phyloP scores from a whole-genome alignment of 1,140 invertebrate genomes.

The Heliconius congener region DNA sequence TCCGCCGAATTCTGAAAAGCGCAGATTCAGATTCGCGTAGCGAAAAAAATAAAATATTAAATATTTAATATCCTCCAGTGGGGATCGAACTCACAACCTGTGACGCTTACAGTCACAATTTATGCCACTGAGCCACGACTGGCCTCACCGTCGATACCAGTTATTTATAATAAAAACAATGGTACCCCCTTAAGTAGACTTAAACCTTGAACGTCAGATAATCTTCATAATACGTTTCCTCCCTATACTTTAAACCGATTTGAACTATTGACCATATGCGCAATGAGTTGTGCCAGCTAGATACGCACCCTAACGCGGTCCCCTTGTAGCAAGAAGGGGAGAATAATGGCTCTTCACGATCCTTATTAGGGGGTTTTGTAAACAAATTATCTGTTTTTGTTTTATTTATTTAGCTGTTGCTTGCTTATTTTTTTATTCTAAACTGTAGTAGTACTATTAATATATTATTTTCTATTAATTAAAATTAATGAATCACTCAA shows the following conservation, averaged over 20 bases:
- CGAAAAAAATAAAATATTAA: no score
- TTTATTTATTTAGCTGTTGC: neutral
- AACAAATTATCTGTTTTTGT: neutral
- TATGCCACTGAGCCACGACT: no score
- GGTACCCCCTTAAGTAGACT: no score
- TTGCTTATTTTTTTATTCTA: neutral
- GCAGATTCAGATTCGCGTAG: no score
- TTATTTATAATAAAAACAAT: no score
- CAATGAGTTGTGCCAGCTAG: neutral
- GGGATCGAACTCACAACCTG: no score
- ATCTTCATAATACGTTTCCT: neutral
- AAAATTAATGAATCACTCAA: no score
- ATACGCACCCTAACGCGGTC: neutral
- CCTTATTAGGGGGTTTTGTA: neutral
- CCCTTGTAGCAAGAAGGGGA: neutral
- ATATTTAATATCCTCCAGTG: no score
- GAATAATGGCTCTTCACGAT: neutral
- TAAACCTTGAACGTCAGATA: neutral
- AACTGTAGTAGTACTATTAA: neutral
- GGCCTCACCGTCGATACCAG: no score
- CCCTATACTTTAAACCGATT: neutral
- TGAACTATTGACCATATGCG: constrained; percentile 7
- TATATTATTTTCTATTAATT: no score
- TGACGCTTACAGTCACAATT: no score
- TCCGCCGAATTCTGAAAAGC: no score